Conservation (phyloP, 2,797 vertebrate species). For the Acrocephalus scirpaceus region DNA sequence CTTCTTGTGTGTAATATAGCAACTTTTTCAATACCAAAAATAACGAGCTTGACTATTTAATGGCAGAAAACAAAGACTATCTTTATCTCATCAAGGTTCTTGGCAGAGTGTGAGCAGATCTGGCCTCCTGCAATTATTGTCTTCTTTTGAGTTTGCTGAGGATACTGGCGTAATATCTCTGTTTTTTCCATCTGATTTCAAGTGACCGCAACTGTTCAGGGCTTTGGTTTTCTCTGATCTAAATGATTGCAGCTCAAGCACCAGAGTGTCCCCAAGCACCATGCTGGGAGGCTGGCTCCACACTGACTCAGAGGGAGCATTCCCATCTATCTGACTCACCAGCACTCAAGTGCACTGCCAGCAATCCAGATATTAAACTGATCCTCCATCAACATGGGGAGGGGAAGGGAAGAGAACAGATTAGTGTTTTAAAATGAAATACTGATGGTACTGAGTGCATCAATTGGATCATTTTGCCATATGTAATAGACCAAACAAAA, state of each 20-base stretch:
- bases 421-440: slow-evolving; percentile 49
- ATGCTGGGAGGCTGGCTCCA: slow-evolving; percentile 68
- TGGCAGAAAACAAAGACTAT: slow-evolving; percentile 48
- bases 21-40: slow-evolving; percentile 17
- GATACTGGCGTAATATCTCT: slow-evolving; percentile 28
- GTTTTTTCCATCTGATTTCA: slow-evolving; percentile 60
- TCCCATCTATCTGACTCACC: slow-evolving; percentile 68
- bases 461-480: slow-evolving; percentile 57
- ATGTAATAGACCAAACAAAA: slow-evolving; percentile 64
- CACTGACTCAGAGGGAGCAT: slow-evolving; percentile 66
- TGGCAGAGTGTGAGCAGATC: slow-evolving; percentile 35
- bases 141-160: slow-evolving; percentile 38
- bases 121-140: slow-evolving; percentile 31
- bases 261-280: slow-evolving; percentile 68
- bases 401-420: slow-evolving; percentile 16
- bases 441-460: slow-evolving; percentile 52
- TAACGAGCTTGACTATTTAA: slow-evolving; percentile 12
- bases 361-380: slow-evolving; percentile 63
- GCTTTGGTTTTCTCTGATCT: slow-evolving; percentile 68
- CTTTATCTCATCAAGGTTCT: slow-evolving; percentile 51
- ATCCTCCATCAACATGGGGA: slow-evolving; percentile 29
- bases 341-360: slow-evolving; percentile 58
- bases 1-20: not conserved
- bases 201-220: slow-evolving; percentile 62
- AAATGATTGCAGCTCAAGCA: slow-evolving; percentile 64